These are phyloP conservation scores for Drosophila mayaguana DNA, from an alignment of 2,888 invertebrate genomes.

Conservation along the genomic window DNA sequence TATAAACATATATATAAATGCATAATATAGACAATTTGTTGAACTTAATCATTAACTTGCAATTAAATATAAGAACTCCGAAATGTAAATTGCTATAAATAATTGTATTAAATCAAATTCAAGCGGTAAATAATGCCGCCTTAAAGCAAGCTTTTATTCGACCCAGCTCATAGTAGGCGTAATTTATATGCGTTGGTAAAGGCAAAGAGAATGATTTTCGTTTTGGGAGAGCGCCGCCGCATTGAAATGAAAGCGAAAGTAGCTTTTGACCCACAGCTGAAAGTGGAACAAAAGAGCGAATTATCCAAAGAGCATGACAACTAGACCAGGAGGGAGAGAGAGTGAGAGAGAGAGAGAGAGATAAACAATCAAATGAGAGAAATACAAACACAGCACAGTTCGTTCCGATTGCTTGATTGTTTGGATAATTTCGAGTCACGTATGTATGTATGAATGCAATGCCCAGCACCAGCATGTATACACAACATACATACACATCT, in stretches of 20 bases:
- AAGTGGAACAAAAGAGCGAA: constrained; percentile 53
- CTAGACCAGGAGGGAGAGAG: constrained; percentile 13
- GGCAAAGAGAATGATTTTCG: background rate
- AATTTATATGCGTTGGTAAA: background rate
- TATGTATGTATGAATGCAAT: constrained; percentile 1
- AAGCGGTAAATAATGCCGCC: constrained; percentile 36
- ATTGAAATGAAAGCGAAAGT: constrained; percentile 71
- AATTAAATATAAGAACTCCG: background rate
- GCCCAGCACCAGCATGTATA: constrained; percentile 1
- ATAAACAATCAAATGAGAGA: background rate
- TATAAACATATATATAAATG: background rate
- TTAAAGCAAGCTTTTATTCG: constrained; percentile 15
- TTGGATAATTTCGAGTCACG: constrained; percentile 16
- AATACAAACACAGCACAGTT: constrained; percentile 7
- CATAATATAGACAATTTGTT: background rate
- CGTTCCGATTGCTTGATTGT: background rate
- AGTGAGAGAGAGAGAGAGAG: constrained; percentile 30
- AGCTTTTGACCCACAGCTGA: constrained; percentile 59
- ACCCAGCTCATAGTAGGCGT: background rate
- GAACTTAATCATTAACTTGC: background rate
- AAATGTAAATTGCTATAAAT: constrained; percentile 2
- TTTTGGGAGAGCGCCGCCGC: constrained; percentile 53
- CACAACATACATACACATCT: constrained; percentile 1
- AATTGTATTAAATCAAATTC: constrained; percentile 41
- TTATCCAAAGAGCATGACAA: constrained; percentile 21